Evolutionary conservation across 2,113 vertebrate species (phyloP).

Genomic region (Vidua macroura): DNA sequence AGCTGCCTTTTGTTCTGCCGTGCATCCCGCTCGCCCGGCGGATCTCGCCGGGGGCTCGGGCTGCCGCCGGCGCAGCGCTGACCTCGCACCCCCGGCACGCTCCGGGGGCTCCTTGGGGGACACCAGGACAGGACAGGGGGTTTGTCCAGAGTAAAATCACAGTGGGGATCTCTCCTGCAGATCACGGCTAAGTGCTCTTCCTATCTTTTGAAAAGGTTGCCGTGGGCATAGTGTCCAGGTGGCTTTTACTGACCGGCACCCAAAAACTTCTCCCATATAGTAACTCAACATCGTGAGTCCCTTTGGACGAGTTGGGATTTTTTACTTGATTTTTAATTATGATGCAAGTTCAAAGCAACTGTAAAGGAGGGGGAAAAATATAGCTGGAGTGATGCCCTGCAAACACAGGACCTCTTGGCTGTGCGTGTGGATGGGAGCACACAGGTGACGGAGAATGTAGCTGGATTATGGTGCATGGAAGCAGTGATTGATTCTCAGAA

Average conservation of each 20-base stretch:
- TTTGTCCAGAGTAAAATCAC: not conserved
- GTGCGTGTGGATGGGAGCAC: not conserved
- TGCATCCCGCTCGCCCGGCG: not conserved
- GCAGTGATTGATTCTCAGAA: not conserved
- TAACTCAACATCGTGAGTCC: not conserved
- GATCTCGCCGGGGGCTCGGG: accelerated
- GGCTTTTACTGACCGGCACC: not conserved
- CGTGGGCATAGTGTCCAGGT: not conserved
- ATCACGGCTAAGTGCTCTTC: not conserved
- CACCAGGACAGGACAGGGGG: accelerated
- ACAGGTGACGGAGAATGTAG: accelerated
- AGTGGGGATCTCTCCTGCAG: not conserved
- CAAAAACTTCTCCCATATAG: not conserved
- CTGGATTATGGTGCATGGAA: not conserved
- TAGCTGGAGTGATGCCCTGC: not conserved
- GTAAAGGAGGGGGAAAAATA: accelerated
- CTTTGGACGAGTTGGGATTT: not conserved
- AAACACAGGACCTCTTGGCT: not conserved
- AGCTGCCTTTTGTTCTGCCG: not conserved
- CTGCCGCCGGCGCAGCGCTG: not conserved
- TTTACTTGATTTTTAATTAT: accelerated
- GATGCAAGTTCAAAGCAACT: not conserved
- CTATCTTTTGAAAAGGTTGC: not conserved
- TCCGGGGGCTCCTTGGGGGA: not conserved
- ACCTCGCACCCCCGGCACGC: accelerated